Percentiles rank a stretch among this genome's conserved stretches.
phyloP scores from a whole-genome alignment of 2,113 vertebrate genomes.

The Oriolus oriolus region DNA sequence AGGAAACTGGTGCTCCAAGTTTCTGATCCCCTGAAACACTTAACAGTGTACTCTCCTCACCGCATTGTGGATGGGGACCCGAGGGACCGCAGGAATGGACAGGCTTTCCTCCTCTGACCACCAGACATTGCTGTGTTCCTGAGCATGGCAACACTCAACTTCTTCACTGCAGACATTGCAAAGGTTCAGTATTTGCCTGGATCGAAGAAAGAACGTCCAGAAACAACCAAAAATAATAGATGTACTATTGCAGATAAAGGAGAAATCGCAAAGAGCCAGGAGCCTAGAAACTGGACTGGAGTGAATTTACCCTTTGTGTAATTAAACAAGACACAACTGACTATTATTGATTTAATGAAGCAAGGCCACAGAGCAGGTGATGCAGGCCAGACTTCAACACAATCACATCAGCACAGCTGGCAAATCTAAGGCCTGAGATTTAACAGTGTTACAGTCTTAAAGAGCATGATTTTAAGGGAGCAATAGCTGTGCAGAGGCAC shows the following conservation, averaged over 20 bases:
- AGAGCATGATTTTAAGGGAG: neutral
- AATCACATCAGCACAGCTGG: neutral
- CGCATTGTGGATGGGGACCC: fast-evolving
- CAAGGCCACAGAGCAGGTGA: neutral
- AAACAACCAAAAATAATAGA: neutral
- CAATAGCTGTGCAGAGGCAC: neutral
- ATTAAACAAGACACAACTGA: neutral
- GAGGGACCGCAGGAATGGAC: neutral
- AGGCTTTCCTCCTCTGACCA: neutral
- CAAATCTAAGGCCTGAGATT: neutral
- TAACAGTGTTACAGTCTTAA: neutral
- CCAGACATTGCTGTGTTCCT: neutral
- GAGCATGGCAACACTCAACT: neutral
- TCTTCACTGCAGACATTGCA: neutral
- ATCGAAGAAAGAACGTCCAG: neutral
- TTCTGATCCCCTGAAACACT: neutral
- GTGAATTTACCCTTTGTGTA: neutral
- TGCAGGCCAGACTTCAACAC: neutral
- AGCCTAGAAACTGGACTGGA: neutral
- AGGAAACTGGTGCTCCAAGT: neutral
- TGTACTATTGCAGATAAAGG: neutral
- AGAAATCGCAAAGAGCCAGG: neutral
- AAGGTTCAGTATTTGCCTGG: neutral
- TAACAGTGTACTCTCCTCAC: fast-evolving
- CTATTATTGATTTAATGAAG: neutral